Evolutionary conservation across 1,140 invertebrate genomes (phyloP).

Genomic region (Cherax quadricarinatus): DNA sequence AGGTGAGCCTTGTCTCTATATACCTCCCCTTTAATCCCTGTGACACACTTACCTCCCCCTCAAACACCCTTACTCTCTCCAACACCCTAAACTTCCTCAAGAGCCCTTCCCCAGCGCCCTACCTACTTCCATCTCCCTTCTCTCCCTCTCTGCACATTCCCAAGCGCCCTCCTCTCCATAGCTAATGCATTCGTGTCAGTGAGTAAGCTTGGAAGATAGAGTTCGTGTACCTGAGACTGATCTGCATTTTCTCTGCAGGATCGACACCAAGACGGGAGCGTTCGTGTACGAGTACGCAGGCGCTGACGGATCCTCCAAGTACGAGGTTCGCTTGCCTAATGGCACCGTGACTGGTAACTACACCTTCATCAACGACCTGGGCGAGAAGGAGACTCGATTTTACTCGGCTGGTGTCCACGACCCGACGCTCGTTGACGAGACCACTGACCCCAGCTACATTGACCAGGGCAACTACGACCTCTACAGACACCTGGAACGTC

Average conservation of each 20-base stretch:
- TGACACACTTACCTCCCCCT: no score
- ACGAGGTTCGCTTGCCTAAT: conserved; percentile 49
- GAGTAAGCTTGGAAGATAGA: no score
- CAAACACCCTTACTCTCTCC: no score
- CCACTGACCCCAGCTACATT: conserved; percentile 54
- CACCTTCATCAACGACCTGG: conserved; percentile 54
- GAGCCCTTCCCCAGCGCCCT: no score
- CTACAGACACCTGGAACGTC: conserved; percentile 36
- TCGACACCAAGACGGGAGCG: conserved; percentile 49
- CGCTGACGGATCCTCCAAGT: conserved; percentile 50
- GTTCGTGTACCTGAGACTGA: no score
- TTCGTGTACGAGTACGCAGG: conserved; percentile 63
- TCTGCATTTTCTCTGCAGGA: not conserved
- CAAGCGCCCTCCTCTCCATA: no score
- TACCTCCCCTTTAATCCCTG: no score
- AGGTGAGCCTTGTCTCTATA: not conserved
- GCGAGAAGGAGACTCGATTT: conserved; percentile 32
- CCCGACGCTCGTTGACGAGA: conserved; percentile 35
- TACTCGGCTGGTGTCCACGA: conserved; percentile 29
- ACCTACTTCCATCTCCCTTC: no score
- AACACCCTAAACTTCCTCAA: no score
- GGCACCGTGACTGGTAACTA: conserved; percentile 52
- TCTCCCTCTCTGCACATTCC: no score
- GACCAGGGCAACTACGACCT: conserved; percentile 55
- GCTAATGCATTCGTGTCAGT: no score